Evolutionary conservation across 2,888 invertebrate genomes (phyloP), one percentile per base, ranked within the genome.

Genomic region (Nasonovia ribisnigri): DNA sequence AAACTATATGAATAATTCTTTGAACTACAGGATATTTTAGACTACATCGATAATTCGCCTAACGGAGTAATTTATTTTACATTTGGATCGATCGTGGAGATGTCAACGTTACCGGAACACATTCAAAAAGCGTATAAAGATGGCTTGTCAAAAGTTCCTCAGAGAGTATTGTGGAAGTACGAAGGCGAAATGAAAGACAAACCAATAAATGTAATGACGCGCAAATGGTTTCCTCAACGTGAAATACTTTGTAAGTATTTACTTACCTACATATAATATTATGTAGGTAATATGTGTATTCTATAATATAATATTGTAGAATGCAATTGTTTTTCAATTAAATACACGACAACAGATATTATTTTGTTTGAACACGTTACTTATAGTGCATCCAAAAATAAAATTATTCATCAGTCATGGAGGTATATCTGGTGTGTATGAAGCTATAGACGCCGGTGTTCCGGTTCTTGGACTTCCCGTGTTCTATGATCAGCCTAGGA

Each of bases 351-450:
- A 67, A 67, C 5, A 67, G 16, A 67, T n/a, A 24, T 54, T 54
- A 20, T 67, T 67, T 26, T 67, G 16, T 16, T n/a, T 5, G 16
- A 16, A 36, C 36, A 36, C 67, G 67, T 67, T 20, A 5, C 36
- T 67, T 67, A 48, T 67, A 91, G 91, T 91, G 57, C 91, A 91
- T 43, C 91, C 91, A 5, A 91, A 91, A 20, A 16, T 91, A 4
- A 91, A 91, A n/a, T 84, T 91, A 57, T 91, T 91, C 57, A 84
- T 91, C 5, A 84, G 84, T n/a, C 84, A 91, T 36, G 91, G 91
- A n/a, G 91, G 91, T 24, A 87, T 92, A 87, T 87, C 87, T 26
- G 54, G 91, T 16, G 43, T 84, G 13, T 91, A 91, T 42, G 91
- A 91, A 48, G 91, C 91, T 16, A 84, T 91, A 43, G 43, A 91